Evolutionary conservation across 2,113 vertebrate species (phyloP).

Genomic region (Diphyllodes magnificus): DNA sequence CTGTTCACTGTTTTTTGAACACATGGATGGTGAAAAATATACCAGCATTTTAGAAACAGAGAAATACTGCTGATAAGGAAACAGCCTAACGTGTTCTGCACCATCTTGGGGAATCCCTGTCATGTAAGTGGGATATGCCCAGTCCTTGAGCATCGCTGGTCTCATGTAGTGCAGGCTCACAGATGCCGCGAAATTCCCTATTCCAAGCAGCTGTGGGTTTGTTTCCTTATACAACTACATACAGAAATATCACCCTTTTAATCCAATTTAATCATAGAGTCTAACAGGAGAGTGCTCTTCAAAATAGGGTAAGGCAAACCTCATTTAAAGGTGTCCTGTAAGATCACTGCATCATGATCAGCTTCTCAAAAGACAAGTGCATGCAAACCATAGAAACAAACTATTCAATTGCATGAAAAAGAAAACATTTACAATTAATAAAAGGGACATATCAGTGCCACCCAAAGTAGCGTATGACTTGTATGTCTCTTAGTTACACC

Average conservation of each 20-base stretch:
- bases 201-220: neutral
- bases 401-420: neutral
- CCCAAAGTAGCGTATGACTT: neutral
- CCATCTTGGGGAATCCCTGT: neutral
- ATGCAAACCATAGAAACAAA: neutral
- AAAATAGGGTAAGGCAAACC: neutral
- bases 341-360: neutral
- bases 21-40: neutral
- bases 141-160: neutral
- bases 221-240: neutral
- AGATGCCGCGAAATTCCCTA: neutral
- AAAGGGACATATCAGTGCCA: neutral
- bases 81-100: neutral
- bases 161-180: neutral
- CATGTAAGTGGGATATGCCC: neutral
- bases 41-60: neutral
- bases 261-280: neutral
- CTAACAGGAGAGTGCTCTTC: neutral
- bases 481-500: neutral
- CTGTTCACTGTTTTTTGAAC: neutral
- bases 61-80: neutral
- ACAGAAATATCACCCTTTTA: neutral
- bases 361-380: neutral
- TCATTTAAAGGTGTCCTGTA: neutral
- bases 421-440: neutral